These are phyloP conservation scores for Eunapius fragilis DNA, from an alignment of 37 sponge, comb jelly and placozoan genomes.

Conservation along the genomic window DNA sequence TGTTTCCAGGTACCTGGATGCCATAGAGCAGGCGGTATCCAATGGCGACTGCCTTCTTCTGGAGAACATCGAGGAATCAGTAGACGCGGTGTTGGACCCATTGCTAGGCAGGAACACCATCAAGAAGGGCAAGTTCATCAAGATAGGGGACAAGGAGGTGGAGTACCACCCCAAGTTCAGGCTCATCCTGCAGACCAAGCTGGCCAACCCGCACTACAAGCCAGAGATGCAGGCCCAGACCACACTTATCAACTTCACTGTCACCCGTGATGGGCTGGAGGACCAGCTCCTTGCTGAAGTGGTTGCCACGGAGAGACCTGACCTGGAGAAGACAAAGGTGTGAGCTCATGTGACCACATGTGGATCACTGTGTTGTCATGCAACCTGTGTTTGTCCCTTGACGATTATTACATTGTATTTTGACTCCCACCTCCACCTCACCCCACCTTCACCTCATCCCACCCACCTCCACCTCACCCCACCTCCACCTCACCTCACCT, in stretches of 20 bases:
- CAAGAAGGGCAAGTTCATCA: constrained; percentile 98
- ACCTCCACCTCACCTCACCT: no score
- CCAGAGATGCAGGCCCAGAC: constrained; percentile 99
- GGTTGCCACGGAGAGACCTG: constrained; percentile 95
- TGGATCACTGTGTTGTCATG: not conserved
- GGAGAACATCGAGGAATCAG: constrained; percentile 95
- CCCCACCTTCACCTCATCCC: no score
- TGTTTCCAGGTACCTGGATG: constrained; percentile 83
- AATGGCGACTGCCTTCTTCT: constrained; percentile 90
- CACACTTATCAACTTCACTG: constrained; percentile 98
- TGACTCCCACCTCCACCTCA: no score
- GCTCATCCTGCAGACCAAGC: constrained; percentile 85
- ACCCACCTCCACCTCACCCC: no score
- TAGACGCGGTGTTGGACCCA: constrained; percentile 95
- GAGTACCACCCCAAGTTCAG: constrained; percentile 90
- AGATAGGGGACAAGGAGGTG: constrained; percentile 99
- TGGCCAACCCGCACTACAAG: constrained; percentile 99
- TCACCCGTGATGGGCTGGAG: constrained; percentile 95
- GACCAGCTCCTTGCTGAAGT: constrained; percentile 99
- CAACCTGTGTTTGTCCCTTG: not conserved
- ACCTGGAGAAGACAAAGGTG: constrained; percentile 85
- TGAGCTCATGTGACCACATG: not conserved
- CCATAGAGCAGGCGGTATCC: constrained; percentile 94
- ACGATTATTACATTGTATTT: no score
- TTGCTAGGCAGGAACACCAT: constrained; percentile 96